A percentile compares a stretch with the other conserved stretches of the same genome.
These are phyloP conservation scores for Aeoliscus strigatus DNA, from an alignment of 2,797 vertebrate genomes.

Conservation along the genomic window DNA sequence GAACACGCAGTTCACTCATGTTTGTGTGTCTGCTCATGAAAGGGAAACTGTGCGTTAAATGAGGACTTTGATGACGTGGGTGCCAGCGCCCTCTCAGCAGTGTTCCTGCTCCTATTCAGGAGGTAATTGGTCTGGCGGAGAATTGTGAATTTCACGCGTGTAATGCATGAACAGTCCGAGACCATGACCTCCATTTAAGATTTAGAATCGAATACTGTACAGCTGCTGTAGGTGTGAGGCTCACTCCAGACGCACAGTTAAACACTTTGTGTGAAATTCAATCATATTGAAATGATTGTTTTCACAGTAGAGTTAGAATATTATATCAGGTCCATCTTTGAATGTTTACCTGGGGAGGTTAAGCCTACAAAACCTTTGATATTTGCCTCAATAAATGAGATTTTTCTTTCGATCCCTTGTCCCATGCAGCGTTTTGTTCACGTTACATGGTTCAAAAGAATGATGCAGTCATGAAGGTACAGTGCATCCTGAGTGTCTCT, in stretches of 20 bases:
- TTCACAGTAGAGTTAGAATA: slow-evolving; percentile 2
- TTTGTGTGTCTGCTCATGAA: too few relatives aligned
- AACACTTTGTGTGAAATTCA: too few relatives aligned
- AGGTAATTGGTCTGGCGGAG: slow-evolving; percentile 8
- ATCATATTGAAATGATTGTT: neutral
- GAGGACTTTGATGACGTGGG: slow-evolving; percentile 1
- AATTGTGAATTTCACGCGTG: neutral
- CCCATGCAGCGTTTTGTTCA: slow-evolving; percentile 21
- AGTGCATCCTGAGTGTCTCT: slow-evolving; percentile 20
- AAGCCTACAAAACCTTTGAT: slow-evolving; percentile 32
- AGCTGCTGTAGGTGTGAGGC: too few relatives aligned
- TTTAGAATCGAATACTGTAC: too few relatives aligned
- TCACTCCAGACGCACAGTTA: too few relatives aligned
- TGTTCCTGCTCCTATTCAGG: neutral
- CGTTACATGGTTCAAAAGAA: slow-evolving; percentile 14
- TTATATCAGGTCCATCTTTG: slow-evolving; percentile 9
- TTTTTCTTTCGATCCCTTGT: slow-evolving; percentile 14
- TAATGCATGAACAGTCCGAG: neutral
- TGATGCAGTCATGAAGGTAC: slow-evolving; percentile 9
- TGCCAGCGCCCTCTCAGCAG: rapidly evolving
- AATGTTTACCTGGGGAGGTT: slow-evolving; percentile 17
- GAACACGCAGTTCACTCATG: too few relatives aligned
- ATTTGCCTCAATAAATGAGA: slow-evolving; percentile 14
- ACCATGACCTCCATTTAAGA: slow-evolving; percentile 7
- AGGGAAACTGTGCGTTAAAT: slow-evolving; percentile 1